Conservation (phyloP, 2,797 vertebrate species). For the Eremophila alpestris region DNA sequence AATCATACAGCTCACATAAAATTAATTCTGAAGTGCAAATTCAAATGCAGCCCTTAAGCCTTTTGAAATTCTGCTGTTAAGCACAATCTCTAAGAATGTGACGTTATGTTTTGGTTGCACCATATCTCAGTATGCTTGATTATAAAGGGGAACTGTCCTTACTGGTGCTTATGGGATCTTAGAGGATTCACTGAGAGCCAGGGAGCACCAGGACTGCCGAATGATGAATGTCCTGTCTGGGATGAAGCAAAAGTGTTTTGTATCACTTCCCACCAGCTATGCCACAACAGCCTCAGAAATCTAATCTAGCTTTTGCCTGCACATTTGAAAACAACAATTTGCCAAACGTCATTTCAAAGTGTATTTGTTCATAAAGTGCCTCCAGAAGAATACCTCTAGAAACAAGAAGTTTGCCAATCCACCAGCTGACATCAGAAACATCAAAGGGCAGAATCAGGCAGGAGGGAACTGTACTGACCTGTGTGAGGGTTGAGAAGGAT, state of each 20-base stretch:
- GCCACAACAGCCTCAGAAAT: background rate
- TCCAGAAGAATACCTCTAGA: background rate
- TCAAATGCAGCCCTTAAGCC: background rate
- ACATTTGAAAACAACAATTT: background rate
- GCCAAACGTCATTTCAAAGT: background rate
- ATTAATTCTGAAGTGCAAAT: background rate
- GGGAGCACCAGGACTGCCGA: background rate
- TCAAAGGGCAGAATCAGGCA: background rate
- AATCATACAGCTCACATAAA: background rate
- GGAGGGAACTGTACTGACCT: constrained; percentile 73
- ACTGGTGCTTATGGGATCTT: background rate
- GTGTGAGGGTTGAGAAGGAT: constrained; percentile 94
- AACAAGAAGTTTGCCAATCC: background rate
- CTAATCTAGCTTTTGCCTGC: background rate
- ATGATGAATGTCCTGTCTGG: background rate
- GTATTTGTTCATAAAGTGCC: background rate
- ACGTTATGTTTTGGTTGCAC: background rate
- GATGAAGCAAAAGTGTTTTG: background rate
- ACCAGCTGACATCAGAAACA: background rate
- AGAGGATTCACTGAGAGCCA: background rate
- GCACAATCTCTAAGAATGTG: background rate
- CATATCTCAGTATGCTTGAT: rapidly evolving
- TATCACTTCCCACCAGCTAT: background rate
- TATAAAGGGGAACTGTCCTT: background rate
- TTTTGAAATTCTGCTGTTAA: background rate